Conservation (phyloP, 2,888 invertebrate species). For the Galerucella pusilla region DNA sequence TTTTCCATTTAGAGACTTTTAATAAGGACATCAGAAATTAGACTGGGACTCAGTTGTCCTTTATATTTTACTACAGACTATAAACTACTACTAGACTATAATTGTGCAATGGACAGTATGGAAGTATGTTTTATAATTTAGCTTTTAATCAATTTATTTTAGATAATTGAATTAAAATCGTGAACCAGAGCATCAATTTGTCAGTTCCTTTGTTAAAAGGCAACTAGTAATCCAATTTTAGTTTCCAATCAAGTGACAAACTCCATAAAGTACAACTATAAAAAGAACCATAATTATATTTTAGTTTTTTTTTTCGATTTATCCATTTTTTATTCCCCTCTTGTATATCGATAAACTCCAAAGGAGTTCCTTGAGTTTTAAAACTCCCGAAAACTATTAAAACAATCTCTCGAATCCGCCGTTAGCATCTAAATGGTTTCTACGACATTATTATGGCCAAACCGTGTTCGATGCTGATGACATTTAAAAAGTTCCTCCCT, state of each 20-base stretch:
- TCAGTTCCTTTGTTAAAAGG: no score
- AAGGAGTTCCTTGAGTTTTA: no score
- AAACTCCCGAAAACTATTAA: not conserved
- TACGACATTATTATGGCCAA: constrained; percentile 17
- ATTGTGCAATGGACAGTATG: not conserved
- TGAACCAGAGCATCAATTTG: not conserved
- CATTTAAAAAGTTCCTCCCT: constrained; percentile 30
- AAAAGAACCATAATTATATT: no score
- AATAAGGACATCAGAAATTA: no score
- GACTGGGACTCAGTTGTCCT: no score
- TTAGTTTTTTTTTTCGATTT: no score
- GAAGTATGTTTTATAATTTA: not conserved
- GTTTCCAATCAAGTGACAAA: not conserved
- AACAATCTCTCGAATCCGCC: not conserved
- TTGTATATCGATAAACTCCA: no score
- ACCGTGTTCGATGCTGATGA: constrained; percentile 30
- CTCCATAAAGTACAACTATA: no score
- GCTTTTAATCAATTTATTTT: not conserved
- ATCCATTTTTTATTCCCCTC: no score
- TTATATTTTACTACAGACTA: no score
- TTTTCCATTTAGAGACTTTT: no score
- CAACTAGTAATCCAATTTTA: not conserved
- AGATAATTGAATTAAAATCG: not conserved
- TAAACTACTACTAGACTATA: not conserved
- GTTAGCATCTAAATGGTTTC: constrained; percentile 11